Base-by-base conservation (phyloP, 2,888 invertebrate genomes). In the Tiliacea citrago region DNA sequence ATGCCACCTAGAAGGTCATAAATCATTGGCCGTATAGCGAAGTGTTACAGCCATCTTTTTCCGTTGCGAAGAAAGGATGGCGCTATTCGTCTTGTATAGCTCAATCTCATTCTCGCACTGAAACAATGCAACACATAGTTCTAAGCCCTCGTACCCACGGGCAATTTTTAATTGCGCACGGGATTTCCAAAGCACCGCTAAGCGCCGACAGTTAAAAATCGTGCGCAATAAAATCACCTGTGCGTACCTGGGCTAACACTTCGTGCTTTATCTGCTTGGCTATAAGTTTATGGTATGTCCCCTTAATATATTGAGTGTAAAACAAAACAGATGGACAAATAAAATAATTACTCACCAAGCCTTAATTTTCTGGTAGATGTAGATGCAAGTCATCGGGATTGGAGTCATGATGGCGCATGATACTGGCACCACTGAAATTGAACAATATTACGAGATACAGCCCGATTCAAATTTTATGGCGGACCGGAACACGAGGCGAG, bases 371-470 rank as follows among this genome's bases (percentile, higher is more conserved):
- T 97, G 97, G 86, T 95, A 95, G 24, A 97, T 91, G 89, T 93
- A 97, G 70, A 97, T 94, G 57, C 96, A 91, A 21, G 97, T 94
- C 89, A 99, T 97, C 0, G 99, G 99, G 42, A 99, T 91, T 0
- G 99, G 99, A 0, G 99, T 99, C 98, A 99, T 99, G 63, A 99
- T 98, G 29, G 99, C 99, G 35, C 98, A 98, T 5, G 98, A 97
- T 0, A 99, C 99, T 6, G 99, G 99, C 77, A 98, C 97, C 87
- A 99, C 98, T 97, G 96, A 76, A 96, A 97, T 66, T 71, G 29
- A 3, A 70, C 29, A 71, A 16, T 53, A 0, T 42, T n/a, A 13
- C 24, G 9, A 55, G n/a, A 7, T 39, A 39, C 39, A 39, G 39
- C 7, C 39, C 39, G 39, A 39, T 39, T 39, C 39, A 39, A 39